Evolutionary conservation across 2,888 invertebrate species (phyloP).

Genomic region (Eretmocerus hayati): DNA sequence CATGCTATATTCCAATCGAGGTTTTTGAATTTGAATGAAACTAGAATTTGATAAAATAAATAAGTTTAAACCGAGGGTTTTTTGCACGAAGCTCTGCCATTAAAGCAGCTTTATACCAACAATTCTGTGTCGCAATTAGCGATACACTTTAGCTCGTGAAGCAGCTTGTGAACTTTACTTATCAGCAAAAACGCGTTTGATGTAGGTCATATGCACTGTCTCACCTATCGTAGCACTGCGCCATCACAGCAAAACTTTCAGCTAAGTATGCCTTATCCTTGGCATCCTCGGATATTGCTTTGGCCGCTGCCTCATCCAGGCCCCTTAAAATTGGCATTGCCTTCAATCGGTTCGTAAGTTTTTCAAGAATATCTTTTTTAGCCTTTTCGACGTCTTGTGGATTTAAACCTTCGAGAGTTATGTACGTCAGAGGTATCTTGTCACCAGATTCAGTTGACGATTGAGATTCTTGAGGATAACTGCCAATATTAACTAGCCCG

Average conservation of each 20-base stretch:
- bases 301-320: conserved; percentile 24
- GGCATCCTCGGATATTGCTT: conserved; percentile 26
- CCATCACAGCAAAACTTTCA: conserved; percentile 32
- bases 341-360: too few species aligned
- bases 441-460: too few species aligned
- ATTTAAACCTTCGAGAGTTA: conserved; percentile 31
- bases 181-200: too few species aligned
- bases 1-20: too few species aligned
- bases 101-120: too few species aligned
- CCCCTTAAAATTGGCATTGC: too few species aligned
- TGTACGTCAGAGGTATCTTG: conserved; percentile 23
- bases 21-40: too few species aligned
- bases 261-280: conserved; percentile 30
- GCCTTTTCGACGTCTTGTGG: conserved; percentile 23
- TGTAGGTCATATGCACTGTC: too few species aligned
- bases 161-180: too few species aligned
- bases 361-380: conserved; percentile 23
- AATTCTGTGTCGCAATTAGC: too few species aligned
- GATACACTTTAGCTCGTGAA: too few species aligned
- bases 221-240: conserved; percentile 38
- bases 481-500: conserved; percentile 31
- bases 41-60: background rate
- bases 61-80: background rate
- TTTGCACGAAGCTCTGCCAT: too few species aligned
- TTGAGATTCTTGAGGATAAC: conserved; percentile 40